Conservation (phyloP, 1,140 invertebrate species). For the Agraylea sexmaculata region DNA sequence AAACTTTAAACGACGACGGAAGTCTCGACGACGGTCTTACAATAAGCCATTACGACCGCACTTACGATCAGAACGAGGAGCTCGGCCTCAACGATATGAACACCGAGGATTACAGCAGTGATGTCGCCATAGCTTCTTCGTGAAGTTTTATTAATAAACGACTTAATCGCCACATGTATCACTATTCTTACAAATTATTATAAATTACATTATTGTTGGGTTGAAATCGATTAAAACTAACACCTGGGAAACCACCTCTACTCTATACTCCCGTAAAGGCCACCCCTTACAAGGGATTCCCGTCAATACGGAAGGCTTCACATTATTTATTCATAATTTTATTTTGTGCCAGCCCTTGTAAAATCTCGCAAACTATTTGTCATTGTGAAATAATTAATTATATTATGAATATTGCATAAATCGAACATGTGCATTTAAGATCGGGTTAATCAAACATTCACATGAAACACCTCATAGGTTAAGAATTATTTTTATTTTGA, state of each 20-base stretch:
- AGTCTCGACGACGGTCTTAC: conserved; percentile 54
- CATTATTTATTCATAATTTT: no score
- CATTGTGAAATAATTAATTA: no score
- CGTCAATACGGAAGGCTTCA: no score
- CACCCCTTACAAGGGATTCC: not conserved
- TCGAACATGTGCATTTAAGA: no score
- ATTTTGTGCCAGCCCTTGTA: no score
- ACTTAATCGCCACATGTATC: not conserved
- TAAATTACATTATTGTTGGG: not conserved
- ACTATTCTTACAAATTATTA: not conserved
- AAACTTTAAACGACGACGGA: conserved; percentile 68
- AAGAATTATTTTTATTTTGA: no score
- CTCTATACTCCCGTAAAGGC: not conserved
- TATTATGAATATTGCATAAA: no score
- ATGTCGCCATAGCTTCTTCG: no score
- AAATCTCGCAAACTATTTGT: no score
- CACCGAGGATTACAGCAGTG: conserved; percentile 78
- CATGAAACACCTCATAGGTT: no score
- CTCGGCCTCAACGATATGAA: conserved; percentile 96
- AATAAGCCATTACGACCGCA: conserved; percentile 73
- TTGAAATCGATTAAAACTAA: not conserved
- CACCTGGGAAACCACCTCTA: not conserved
- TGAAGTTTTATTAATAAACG: not conserved
- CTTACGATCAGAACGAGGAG: conserved; percentile 88
- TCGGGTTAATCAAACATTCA: no score